Evolutionary conservation across 2,797 vertebrate genomes (phyloP), one percentile per base, ranked within the genome.

Genomic region (Amblyraja radiata): DNA sequence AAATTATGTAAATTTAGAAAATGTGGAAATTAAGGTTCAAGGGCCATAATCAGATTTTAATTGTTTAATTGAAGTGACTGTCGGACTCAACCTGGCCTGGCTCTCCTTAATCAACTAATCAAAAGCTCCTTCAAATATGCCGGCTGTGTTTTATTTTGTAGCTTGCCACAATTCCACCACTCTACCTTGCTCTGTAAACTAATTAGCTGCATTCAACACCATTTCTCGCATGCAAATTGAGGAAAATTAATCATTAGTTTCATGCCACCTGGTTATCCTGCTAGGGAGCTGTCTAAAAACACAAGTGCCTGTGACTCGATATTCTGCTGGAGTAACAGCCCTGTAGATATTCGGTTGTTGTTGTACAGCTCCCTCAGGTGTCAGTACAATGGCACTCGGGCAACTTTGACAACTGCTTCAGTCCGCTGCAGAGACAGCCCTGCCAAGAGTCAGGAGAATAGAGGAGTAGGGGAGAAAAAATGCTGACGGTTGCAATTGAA

Each of bases 181-280:
- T 74, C 46, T 91, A 74, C 71, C 90, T 73, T 71, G 90, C 71
- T 91, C 90, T 91, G 90, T 91, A 71, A 91, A 91, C 90, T 91
- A 71, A 91, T 91, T 91, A 71, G 65, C 90, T 91, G 90, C 54
- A 91, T 71, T 91, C 90, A 91, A 68, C 68, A 74, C 68, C 68
- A 46, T 74, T 71, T 74, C 68, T 46, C 46, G 90, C 68, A 91
- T 74, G 68, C 90, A 91, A 91, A 91, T 91, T 91, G 65, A 74
- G 84, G 61, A 36, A 91, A 74, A 91, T 91, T 73, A 71, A 68
- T 91, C 90, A 91, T 91, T 91, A 91, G 74, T 91, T 91, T 91
- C 90, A 91, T 74, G 90, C 84, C 84, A 88, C 84, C 84, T 88
- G 84, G 84, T 68, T 88, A 16, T 88, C 84, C 68, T 88, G 84